These are phyloP conservation scores for Mesochorus sp. DNA, from an alignment of 2,888 invertebrate species.

Conservation along the genomic window DNA sequence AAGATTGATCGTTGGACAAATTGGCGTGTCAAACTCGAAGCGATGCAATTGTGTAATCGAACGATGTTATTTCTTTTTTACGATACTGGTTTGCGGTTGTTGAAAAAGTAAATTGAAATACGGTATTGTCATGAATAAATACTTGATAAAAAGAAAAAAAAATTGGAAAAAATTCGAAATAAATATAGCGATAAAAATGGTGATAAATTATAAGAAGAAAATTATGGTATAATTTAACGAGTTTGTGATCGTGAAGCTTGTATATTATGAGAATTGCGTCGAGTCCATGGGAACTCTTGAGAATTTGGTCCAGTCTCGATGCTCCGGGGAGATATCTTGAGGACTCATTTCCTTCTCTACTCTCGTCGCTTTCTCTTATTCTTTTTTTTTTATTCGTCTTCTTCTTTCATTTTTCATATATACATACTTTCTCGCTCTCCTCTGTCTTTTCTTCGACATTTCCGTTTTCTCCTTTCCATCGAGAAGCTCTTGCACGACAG, in stretches of 20 bases:
- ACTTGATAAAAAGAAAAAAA: background rate
- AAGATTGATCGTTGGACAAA: constrained; percentile 59
- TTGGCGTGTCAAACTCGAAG: constrained; percentile 54
- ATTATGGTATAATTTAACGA: background rate
- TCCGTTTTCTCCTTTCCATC: constrained; percentile 26
- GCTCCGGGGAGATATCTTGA: background rate
- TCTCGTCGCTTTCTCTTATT: background rate
- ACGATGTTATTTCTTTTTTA: constrained; percentile 39
- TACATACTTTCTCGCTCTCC: background rate
- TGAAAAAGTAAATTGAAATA: constrained; percentile 27
- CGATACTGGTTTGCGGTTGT: background rate
- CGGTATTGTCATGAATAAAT: background rate
- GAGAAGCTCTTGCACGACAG: constrained; percentile 20
- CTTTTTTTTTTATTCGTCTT: background rate
- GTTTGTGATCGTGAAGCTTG: background rate
- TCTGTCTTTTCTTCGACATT: constrained; percentile 28
- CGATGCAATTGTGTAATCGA: constrained; percentile 53
- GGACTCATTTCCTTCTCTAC: background rate
- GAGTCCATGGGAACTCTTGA: background rate
- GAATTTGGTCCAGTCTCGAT: background rate
- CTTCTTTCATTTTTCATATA: background rate
- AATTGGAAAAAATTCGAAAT: background rate
- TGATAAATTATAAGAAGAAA: too few species aligned
- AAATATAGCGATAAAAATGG: background rate
- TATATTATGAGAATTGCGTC: background rate